Evolutionary conservation across 2,888 invertebrate species (phyloP).

Genomic region (Crossocerus cetratus): DNA sequence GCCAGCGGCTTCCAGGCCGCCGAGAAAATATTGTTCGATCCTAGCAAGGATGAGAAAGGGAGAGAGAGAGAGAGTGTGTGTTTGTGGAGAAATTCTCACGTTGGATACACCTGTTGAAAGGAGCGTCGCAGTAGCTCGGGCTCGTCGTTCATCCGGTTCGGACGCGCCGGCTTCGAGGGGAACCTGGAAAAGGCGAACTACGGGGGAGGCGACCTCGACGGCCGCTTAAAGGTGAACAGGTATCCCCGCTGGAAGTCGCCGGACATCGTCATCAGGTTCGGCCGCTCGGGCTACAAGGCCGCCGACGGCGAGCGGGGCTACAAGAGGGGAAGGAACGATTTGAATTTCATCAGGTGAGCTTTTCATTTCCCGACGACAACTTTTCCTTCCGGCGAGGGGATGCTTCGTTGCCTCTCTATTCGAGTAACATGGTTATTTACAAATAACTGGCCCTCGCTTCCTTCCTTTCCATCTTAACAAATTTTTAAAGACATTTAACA

Average conservation of each 20-base stretch:
- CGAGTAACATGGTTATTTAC: too few species aligned
- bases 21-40: too few species aligned
- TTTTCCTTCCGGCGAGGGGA: too few species aligned
- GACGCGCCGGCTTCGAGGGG: constrained; percentile 51
- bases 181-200: constrained; percentile 26
- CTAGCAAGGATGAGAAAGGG: too few species aligned
- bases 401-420: too few species aligned
- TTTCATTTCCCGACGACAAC: not conserved
- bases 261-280: constrained; percentile 73
- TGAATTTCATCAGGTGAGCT: constrained; percentile 63
- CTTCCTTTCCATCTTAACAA: too few species aligned
- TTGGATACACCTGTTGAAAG: not conserved
- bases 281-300: constrained; percentile 63
- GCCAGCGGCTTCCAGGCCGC: too few species aligned
- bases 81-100: too few species aligned
- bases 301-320: constrained; percentile 28
- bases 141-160: constrained; percentile 67
- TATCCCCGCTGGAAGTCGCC: constrained; percentile 56
- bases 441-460: too few species aligned
- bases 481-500: too few species aligned
- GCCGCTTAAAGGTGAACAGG: constrained; percentile 45
- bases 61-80: too few species aligned
- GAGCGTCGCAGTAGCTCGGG: constrained; percentile 68
- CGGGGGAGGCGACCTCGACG: constrained; percentile 19
- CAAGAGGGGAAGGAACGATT: constrained; percentile 58